Conservation (phyloP, 2,888 invertebrate species). For the Agonum fuliginosum region DNA sequence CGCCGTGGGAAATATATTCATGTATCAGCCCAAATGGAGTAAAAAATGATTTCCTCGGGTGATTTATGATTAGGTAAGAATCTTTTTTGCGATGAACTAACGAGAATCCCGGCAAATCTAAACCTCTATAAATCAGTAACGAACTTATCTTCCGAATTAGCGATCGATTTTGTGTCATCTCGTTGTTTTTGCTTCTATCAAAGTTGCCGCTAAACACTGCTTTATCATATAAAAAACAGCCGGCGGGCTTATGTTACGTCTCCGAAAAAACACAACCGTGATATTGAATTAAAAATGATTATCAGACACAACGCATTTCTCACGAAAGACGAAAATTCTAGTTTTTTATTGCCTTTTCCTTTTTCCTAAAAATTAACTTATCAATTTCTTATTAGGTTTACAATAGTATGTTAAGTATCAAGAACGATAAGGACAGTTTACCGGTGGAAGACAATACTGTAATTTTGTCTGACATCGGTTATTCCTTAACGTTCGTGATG, state of each 20-base stretch:
- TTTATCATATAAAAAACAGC: constrained; percentile 33
- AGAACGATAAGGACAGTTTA: too few species aligned
- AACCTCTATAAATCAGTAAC: constrained; percentile 53
- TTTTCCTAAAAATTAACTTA: too few species aligned
- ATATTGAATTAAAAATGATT: constrained; percentile 46
- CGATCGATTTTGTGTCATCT: constrained; percentile 55
- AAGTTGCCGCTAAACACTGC: constrained; percentile 40
- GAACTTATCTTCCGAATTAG: constrained; percentile 54
- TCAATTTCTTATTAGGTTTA: too few species aligned
- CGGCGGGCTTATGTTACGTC: constrained; percentile 15
- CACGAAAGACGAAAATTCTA: neutral
- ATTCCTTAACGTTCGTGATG: too few species aligned
- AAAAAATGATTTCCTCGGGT: constrained; percentile 42
- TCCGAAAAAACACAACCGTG: constrained; percentile 11
- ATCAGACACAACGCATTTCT: constrained; percentile 1
- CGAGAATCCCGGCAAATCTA: constrained; percentile 47
- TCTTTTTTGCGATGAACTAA: constrained; percentile 44
- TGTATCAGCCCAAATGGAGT: constrained; percentile 21
- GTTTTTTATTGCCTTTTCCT: too few species aligned
- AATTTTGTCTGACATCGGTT: too few species aligned
- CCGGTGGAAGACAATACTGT: too few species aligned
- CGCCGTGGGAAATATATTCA: constrained; percentile 5
- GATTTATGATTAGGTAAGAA: constrained; percentile 51
- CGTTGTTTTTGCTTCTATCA: constrained; percentile 54
- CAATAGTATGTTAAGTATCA: too few species aligned